These are phyloP conservation scores for Neotoma lepida DNA, from an alignment of 2,113 vertebrate species.

Conservation along the genomic window DNA sequence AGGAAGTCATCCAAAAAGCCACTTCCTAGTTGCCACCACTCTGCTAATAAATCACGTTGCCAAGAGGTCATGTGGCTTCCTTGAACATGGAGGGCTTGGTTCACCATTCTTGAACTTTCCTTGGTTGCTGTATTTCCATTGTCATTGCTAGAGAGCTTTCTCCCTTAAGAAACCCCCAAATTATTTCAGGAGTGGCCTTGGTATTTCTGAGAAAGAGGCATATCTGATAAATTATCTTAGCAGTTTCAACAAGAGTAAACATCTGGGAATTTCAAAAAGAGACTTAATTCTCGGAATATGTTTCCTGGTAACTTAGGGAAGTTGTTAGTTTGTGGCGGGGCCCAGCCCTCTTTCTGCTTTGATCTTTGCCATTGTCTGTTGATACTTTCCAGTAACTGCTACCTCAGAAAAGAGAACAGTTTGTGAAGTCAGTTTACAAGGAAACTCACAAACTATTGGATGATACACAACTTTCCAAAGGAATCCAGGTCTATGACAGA, in stretches of 20 bases:
- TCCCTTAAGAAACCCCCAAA: not conserved
- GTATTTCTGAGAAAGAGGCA: not conserved
- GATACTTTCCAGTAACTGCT: not conserved
- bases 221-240: slow-evolving; percentile 39
- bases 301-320: slow-evolving; percentile 22
- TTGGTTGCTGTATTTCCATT: not conserved
- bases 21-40: not conserved
- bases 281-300: slow-evolving; percentile 30
- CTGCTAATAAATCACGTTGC: not conserved
- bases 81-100: not conserved
- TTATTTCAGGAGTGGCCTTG: not conserved
- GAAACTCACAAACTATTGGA: not conserved
- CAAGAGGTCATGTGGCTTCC: not conserved
- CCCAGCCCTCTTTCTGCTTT: not conserved
- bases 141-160: not conserved
- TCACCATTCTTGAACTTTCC: not conserved
- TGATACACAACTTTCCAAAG: not conserved
- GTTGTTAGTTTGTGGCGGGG: not conserved
- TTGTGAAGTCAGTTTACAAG: not conserved
- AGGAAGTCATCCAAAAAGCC: not conserved
- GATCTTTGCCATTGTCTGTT: not conserved
- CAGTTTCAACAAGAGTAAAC: not conserved
- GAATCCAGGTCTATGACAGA: not conserved
- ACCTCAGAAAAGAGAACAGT: not conserved
- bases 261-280: slow-evolving; percentile 20